Evolutionary conservation across 1,140 invertebrate species (phyloP).

Genomic region (Zaprionus nigranus): DNA sequence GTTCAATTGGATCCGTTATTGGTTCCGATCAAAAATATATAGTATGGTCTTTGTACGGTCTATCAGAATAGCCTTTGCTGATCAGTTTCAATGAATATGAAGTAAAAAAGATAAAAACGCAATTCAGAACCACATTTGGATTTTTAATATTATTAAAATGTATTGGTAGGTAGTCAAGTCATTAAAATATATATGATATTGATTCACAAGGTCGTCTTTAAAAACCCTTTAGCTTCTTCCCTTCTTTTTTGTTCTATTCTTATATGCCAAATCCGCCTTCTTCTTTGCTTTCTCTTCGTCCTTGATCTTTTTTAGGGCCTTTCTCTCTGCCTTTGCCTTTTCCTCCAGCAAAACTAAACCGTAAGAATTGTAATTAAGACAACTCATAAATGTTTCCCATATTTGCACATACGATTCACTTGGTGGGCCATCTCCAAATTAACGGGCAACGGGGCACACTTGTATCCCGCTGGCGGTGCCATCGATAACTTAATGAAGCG

Average conservation of each 20-base stretch:
- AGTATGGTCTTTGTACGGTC: too few species aligned
- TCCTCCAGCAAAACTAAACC: neutral
- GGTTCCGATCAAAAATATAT: too few species aligned
- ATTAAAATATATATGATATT: too few species aligned
- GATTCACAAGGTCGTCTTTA: too few species aligned
- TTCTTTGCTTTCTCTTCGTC: slow-evolving; percentile 1
- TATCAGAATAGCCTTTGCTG: too few species aligned
- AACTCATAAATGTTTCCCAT: slow-evolving; percentile 3
- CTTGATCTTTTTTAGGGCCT: slow-evolving; percentile 22
- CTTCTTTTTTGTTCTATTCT: neutral
- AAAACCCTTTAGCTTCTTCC: neutral
- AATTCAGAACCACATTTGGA: too few species aligned
- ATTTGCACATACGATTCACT: neutral
- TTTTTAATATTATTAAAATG: too few species aligned
- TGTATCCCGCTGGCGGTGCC: slow-evolving; percentile 62
- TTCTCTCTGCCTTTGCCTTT: slow-evolving; percentile 27
- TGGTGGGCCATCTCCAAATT: slow-evolving; percentile 50
- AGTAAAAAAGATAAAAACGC: neutral
- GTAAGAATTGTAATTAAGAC: neutral
- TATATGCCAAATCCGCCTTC: neutral
- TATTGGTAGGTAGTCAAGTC: too few species aligned
- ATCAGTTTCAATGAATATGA: neutral
- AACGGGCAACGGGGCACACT: slow-evolving; percentile 66
- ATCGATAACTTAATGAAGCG: slow-evolving; percentile 53
- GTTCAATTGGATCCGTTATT: too few species aligned